Evolutionary conservation across 64 coral and sea anemone genomes (phyloP).

Genomic region (Montipora cactus): DNA sequence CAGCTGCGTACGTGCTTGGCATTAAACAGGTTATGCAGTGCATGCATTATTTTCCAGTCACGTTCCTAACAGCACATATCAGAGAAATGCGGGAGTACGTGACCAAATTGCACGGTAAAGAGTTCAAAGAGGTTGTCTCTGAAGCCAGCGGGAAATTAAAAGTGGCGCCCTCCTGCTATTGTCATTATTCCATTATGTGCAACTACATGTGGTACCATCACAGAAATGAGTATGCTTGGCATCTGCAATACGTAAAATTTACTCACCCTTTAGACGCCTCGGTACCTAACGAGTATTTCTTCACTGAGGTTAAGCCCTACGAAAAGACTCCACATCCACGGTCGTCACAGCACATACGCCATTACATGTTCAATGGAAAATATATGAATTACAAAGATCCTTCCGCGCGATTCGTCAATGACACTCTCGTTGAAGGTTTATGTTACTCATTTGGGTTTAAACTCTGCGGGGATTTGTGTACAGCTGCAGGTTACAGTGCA

Average conservation of each 20-base stretch:
- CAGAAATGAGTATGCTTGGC: not conserved
- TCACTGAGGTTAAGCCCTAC: too few relatives aligned
- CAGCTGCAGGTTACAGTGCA: not conserved
- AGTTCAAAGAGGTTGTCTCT: not conserved
- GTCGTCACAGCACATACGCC: too few relatives aligned
- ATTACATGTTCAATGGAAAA: too few relatives aligned
- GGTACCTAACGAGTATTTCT: too few relatives aligned
- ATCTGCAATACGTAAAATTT: not conserved
- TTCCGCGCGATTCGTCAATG: not conserved
- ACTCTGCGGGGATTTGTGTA: not conserved
- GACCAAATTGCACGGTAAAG: too few relatives aligned
- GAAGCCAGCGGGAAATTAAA: not conserved
- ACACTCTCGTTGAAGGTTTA: not conserved
- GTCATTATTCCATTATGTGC: not conserved
- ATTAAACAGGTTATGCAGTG: not conserved
- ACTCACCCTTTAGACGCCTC: not conserved
- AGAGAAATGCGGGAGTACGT: too few relatives aligned
- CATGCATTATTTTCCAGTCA: not conserved
- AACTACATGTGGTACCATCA: not conserved
- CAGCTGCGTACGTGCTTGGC: not conserved
- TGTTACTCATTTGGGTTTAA: not conserved
- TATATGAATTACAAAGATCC: too few relatives aligned
- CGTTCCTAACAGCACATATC: not conserved
- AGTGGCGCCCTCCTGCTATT: not conserved
- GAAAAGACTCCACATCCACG: too few relatives aligned